phyloP scores from a whole-genome alignment of 2,888 invertebrate genomes.

The Callyntrura sp. region DNA sequence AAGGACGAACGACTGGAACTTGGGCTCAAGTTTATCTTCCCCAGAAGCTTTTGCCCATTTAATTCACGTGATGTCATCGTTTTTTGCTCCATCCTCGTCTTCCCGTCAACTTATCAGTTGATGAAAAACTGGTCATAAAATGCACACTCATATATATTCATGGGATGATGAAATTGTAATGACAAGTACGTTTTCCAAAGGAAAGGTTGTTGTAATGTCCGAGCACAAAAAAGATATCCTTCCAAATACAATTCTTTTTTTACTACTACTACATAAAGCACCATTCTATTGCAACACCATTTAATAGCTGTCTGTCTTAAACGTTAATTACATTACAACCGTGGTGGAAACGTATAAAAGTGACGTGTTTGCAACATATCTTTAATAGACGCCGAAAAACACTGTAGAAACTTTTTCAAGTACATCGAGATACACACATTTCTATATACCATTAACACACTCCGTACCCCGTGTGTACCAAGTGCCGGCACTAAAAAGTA shows the following conservation, averaged over 20 bases:
- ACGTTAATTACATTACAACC: constrained; percentile 6
- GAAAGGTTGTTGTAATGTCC: not conserved
- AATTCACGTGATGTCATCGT: constrained; percentile 34
- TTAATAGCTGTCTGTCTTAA: not conserved
- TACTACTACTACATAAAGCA: not conserved
- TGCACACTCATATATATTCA: not conserved
- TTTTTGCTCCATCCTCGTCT: not conserved
- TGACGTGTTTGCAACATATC: constrained; percentile 9
- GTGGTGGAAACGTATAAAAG: not conserved
- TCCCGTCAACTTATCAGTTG: not conserved
- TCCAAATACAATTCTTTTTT: not conserved
- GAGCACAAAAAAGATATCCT: constrained; percentile 5
- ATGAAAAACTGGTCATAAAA: not conserved
- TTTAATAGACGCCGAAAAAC: not conserved
- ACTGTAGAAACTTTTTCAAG: not conserved
- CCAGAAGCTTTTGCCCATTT: constrained; percentile 1
- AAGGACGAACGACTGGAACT: not conserved
- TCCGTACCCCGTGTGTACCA: too few relatives aligned
- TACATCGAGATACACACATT: not conserved
- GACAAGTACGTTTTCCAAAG: not conserved
- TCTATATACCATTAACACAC: not conserved
- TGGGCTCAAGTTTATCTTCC: constrained; percentile 19
- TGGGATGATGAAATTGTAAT: constrained; percentile 4
- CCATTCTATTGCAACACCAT: constrained; percentile 3
- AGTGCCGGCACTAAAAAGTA: not conserved